Base-by-base conservation (phyloP, 2,113 vertebrate genomes). In the Ptilorrhoa leucosticta region DNA sequence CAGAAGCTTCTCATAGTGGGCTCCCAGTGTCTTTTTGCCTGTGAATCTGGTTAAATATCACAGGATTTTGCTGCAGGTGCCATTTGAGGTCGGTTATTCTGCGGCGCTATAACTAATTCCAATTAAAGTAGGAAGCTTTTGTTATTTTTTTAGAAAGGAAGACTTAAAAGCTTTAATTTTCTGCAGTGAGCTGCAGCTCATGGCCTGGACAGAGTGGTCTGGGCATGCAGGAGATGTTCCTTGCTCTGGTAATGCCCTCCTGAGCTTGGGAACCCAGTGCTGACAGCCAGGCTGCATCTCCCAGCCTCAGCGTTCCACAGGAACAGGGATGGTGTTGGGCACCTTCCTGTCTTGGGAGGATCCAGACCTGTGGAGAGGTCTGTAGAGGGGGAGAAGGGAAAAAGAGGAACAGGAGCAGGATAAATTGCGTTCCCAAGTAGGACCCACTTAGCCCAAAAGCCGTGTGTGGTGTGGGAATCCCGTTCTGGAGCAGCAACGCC, bases 401-500 rank as follows among this genome's bases (percentile, higher is more conserved):
- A 35, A 47, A 2, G 1, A 4, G 35, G 54, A 28, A 1, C 0
- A 4, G 63, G 21, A 83, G 47, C 7, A 7, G 16, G 54, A 13
- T 17, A 26, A 76, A 63, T 58, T 28, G 11, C 2, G 1, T 40
- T 80, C 80, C n/a, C 20, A 15, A 60, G 86, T 7, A 61, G 91
- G 86, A 86, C 35, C 68, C 45, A 3, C 40, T 70, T 9, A 83
- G 30, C 90, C 51, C 64, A 47, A 45, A n/a, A 37, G 22, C 53
- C 50, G 56, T 11, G 63, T 51, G 96, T 35, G 84, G 48, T 91
- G 94, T 80, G 89, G 47, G 93, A 77, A 81, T 94, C 87, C 95
- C 83, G 13, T 64, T 94, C 44, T 73, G 71, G 85, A 97, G 97
- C 96, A 78, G 73, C 81, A 94, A 26, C 95, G 13, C 45, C 94